Evolutionary conservation across 2,113 vertebrate species (phyloP).

Genomic region (Carassius gibelio): DNA sequence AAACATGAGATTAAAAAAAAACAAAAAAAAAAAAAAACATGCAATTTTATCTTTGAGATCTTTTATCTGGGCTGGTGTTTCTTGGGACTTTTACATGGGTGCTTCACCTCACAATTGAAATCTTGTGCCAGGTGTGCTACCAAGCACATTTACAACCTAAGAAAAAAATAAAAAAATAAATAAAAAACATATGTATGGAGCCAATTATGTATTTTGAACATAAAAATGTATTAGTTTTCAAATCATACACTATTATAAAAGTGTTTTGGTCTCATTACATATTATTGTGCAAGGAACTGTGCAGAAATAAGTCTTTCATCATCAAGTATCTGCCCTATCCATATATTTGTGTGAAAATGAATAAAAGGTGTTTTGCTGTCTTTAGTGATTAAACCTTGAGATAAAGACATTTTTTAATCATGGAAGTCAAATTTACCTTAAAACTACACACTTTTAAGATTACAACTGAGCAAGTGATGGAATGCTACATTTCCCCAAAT

Average conservation of each 20-base stretch:
- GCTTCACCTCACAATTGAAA: background rate
- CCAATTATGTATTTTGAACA: background rate
- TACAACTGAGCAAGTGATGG: too few relatives aligned
- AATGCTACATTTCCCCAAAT: too few relatives aligned
- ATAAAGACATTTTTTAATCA: too few relatives aligned
- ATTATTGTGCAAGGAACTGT: too few relatives aligned
- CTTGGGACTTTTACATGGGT: accelerated
- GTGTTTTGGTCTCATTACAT: too few relatives aligned
- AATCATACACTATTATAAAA: background rate
- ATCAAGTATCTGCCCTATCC: too few relatives aligned
- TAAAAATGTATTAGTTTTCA: background rate
- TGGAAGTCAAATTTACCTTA: background rate
- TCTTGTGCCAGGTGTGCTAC: background rate
- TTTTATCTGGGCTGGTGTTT: background rate
- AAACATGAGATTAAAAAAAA: background rate
- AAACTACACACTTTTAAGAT: background rate
- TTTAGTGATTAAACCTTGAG: too few relatives aligned
- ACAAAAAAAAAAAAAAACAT: background rate
- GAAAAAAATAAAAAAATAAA: background rate
- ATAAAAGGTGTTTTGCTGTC: too few relatives aligned
- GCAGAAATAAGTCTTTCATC: too few relatives aligned
- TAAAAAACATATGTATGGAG: too few relatives aligned
- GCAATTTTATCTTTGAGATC: background rate
- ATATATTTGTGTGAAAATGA: too few relatives aligned
- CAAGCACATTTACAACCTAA: background rate